phyloP scores from a whole-genome alignment of 1,140 invertebrate species.

The Aphelenchoides fujianensis region DNA sequence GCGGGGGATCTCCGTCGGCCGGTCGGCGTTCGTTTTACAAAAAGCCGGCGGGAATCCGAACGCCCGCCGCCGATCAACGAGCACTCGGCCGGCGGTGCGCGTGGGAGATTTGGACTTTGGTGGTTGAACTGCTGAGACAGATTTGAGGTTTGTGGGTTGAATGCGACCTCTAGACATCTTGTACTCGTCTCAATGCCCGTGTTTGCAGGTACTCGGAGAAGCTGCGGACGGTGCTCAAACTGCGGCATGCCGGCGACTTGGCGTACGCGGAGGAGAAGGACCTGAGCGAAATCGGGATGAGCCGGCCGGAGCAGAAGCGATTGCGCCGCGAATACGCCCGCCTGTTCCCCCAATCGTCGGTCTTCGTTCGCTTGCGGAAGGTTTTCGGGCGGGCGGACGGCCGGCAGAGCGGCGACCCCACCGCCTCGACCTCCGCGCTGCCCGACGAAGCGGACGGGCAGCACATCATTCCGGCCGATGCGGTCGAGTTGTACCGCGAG shows the following conservation, averaged over 20 bases:
- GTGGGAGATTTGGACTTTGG: too few relatives aligned
- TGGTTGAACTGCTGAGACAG: too few relatives aligned
- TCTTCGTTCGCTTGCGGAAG: conserved; percentile 78
- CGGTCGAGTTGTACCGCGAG: conserved; percentile 88
- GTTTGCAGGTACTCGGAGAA: conserved; percentile 53
- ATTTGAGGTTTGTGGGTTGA: too few relatives aligned
- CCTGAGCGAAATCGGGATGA: conserved; percentile 83
- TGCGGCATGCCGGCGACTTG: conserved; percentile 77
- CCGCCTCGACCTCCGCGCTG: conserved; percentile 13
- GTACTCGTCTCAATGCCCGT: too few relatives aligned
- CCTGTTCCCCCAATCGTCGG: conserved; percentile 72
- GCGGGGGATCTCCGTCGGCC: too few relatives aligned
- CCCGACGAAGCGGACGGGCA: conserved; percentile 66
- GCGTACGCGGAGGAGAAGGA: conserved; percentile 93
- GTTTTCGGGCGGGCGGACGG: conserved; percentile 35
- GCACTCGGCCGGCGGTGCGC: too few relatives aligned
- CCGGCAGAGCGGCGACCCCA: conserved; percentile 35
- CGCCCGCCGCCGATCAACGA: too few relatives aligned
- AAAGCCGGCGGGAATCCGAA: too few relatives aligned
- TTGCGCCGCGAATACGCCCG: conserved; percentile 88
- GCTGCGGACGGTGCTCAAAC: conserved; percentile 65
- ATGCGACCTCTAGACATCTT: too few relatives aligned
- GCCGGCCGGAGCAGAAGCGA: conserved; percentile 86
- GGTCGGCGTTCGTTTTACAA: too few relatives aligned
- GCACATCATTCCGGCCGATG: conserved; percentile 89